Evolutionary conservation across 1,140 invertebrate species (phyloP).

Genomic region (Saxidomus purpurata): DNA sequence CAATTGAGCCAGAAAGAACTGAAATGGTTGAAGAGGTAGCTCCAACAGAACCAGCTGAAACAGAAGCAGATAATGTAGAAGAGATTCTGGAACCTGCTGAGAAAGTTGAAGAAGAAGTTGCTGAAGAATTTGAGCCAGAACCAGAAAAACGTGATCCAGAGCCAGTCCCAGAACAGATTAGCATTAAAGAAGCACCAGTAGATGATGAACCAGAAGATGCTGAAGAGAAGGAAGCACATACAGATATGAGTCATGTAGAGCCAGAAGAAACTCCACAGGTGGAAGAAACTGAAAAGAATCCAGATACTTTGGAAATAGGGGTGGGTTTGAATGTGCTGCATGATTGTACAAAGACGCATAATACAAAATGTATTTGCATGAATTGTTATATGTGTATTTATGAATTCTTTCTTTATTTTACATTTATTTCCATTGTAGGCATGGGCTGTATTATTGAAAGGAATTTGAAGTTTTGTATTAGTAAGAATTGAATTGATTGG

Average conservation of each 20-base stretch:
- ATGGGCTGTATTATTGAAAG: neutral
- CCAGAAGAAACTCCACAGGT: neutral
- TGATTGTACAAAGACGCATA: conserved; percentile 5
- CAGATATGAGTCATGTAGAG: neutral
- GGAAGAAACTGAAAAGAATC: neutral
- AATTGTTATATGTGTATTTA: neutral
- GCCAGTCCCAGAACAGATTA: neutral
- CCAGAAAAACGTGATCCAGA: neutral
- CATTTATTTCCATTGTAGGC: conserved; percentile 1
- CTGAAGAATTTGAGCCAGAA: conserved; percentile 7
- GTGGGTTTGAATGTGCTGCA: conserved; percentile 58
- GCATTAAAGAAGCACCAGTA: neutral
- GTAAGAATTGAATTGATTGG: neutral
- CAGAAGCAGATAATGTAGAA: neutral
- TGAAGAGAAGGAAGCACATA: neutral
- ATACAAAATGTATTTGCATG: conserved; percentile 10
- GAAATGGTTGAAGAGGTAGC: neutral
- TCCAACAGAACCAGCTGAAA: neutral
- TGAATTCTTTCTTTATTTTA: conserved; percentile 11
- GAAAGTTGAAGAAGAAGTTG: neutral
- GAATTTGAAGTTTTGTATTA: conserved; percentile 15
- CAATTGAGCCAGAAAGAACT: neutral
- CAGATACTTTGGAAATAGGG: conserved; percentile 34
- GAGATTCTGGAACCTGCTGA: neutral
- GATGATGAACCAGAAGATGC: neutral